Evolutionary conservation across 2,888 invertebrate genomes (phyloP), one percentile per base, ranked within the genome.

Genomic region (Ophonus ardosiacus): DNA sequence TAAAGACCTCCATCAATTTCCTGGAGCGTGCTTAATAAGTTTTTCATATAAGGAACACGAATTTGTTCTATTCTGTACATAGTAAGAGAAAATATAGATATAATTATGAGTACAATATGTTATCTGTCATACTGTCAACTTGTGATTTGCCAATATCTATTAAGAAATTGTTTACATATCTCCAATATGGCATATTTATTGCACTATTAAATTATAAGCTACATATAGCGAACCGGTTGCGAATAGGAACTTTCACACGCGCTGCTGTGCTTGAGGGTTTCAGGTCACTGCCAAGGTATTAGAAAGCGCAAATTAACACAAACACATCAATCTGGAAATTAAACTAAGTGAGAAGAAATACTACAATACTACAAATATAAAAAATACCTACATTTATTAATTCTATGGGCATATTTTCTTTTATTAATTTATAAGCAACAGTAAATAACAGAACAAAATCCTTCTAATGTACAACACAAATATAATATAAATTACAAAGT

Each of bases 261-360:
- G 2, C 61, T 15, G 61, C 18, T 18, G 61, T 61, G 38, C 65
- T 57, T 15, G n/a, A 65, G 2, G n/a, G 13, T 31, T 65, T n/a
- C 43, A 71, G 71, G 71, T 71, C 71, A 71, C 40, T 71, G 71
- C 40, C 43, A 71, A 71, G 71, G 43, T 71, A 71, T 43, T 43
- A 71, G 71, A 43, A 71, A 40, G 43, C 40, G 65, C 38, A 8
- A 18, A 31, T 5, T 65, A 65, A n/a, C 24, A 31, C 4, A n/a
- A 10, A n/a, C 3, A 61, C 3, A 21, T 61, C 61, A 21, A 61
- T 21, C 18, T 21, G 21, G 21, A 61, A 43, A 43, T 43, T 1
- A 43, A 43, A 43, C 43, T 43, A 43, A 43, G 3, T 43, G 43
- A 43, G 1, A 43, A 43, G 5, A 10, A 10, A 43, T 7, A 43